A percentile compares a stretch with the other conserved stretches of the same genome.
These are phyloP conservation scores for Variabilichromis moorii DNA, from an alignment of 2,113 vertebrate species.

Conservation along the genomic window DNA sequence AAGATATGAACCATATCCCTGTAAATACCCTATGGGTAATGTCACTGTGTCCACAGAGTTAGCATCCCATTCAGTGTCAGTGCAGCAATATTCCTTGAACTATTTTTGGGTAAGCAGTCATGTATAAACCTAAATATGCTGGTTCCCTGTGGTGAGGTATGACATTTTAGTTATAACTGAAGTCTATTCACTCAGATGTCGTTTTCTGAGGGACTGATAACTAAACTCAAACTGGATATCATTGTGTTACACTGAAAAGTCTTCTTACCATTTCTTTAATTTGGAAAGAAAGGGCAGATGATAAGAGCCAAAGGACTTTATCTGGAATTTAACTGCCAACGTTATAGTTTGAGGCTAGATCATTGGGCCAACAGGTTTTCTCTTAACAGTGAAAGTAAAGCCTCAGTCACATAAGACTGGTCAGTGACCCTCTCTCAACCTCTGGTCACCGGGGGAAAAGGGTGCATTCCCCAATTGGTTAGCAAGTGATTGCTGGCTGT, in stretches of 20 bases:
- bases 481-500: not conserved
- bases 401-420: not conserved
- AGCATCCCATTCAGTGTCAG: not conserved
- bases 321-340: not conserved
- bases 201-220: not conserved
- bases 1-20: conserved; percentile 13
- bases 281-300: not conserved
- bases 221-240: not conserved
- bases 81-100: not conserved
- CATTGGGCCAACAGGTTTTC: not conserved
- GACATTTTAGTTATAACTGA: not conserved
- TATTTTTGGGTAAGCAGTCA: not conserved
- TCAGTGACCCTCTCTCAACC: not conserved
- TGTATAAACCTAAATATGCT: not conserved
- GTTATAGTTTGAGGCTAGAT: not conserved
- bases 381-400: not conserved
- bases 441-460: not conserved
- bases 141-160: not conserved
- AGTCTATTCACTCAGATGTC: not conserved
- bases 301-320: not conserved
- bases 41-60: not conserved
- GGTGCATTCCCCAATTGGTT: not conserved
- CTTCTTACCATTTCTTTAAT: not conserved
- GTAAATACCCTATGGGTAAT: conserved; percentile 22
- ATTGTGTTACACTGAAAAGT: not conserved